phyloP scores from a whole-genome alignment of 1,140 invertebrate genomes.

The Drosophila mayri region DNA sequence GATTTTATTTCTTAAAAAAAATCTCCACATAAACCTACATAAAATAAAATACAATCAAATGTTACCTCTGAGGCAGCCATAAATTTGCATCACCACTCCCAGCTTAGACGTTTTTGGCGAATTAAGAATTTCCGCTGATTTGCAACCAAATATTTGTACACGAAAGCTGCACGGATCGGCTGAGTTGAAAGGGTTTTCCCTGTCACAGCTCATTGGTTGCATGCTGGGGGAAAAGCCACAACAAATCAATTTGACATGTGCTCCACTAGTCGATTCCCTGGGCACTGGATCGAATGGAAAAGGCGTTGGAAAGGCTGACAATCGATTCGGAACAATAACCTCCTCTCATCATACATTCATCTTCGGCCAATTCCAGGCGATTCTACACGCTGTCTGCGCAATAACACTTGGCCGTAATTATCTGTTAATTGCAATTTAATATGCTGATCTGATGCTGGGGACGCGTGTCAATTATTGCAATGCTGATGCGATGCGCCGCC shows the following conservation, averaged over 20 bases:
- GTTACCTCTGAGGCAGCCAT: neutral
- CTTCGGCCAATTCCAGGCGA: neutral
- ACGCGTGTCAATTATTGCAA: slow-evolving; percentile 30
- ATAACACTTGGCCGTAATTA: slow-evolving; percentile 49
- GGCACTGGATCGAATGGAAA: slow-evolving; percentile 35
- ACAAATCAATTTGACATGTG: slow-evolving; percentile 79
- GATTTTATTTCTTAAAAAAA: neutral
- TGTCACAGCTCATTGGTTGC: slow-evolving; percentile 70
- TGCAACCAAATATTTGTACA: slow-evolving; percentile 42
- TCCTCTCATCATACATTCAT: neutral
- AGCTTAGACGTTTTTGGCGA: slow-evolving; percentile 27
- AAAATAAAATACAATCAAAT: neutral
- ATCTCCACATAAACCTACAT: too few relatives aligned
- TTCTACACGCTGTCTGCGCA: slow-evolving; percentile 17
- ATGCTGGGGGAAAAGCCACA: slow-evolving; percentile 46
- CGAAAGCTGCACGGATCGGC: slow-evolving; percentile 42
- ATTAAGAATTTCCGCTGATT: slow-evolving; percentile 59
- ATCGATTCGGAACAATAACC: slow-evolving; percentile 11
- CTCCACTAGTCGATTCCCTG: slow-evolving; percentile 28
- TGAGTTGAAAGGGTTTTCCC: slow-evolving; percentile 69
- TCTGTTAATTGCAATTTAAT: slow-evolving; percentile 77
- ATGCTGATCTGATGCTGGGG: slow-evolving; percentile 38
- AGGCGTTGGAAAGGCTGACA: slow-evolving; percentile 27
- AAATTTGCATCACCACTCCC: slow-evolving; percentile 26
- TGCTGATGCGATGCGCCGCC: slow-evolving; percentile 13